phyloP scores from a whole-genome alignment of 2,797 vertebrate species.

The Adrianichthys oophorus region DNA sequence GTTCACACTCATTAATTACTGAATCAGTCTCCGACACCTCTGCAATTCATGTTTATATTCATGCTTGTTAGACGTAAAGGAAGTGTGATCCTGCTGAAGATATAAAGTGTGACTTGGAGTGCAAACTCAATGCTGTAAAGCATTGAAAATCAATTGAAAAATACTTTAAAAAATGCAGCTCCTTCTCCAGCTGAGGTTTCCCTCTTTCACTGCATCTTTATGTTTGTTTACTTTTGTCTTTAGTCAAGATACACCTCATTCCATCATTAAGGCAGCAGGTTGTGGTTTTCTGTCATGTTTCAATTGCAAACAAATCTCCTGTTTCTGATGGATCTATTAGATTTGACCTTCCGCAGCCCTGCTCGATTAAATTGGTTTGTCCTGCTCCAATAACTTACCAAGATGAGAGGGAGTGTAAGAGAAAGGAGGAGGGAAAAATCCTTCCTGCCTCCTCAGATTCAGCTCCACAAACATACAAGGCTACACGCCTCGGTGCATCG shows the following conservation, averaged over 20 bases:
- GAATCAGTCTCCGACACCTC: conserved; percentile 61
- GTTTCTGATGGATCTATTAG: conserved; percentile 52
- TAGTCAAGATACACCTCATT: conserved; percentile 15
- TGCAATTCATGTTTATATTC: conserved; percentile 71
- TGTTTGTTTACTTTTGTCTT: conserved; percentile 15
- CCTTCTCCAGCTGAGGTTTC: background rate
- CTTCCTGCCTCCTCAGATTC: conserved; percentile 24
- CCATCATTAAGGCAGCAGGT: conserved; percentile 1
- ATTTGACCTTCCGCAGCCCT: conserved; percentile 58
- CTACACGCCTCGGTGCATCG: background rate
- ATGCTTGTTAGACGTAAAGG: conserved; percentile 56
- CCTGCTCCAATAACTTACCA: conserved; percentile 66
- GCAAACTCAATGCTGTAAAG: conserved; percentile 8
- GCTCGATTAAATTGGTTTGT: conserved; percentile 53
- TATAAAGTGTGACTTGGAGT: conserved; percentile 31
- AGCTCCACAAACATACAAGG: conserved; percentile 1
- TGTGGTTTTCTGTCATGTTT: conserved; percentile 8
- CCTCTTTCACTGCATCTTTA: background rate
- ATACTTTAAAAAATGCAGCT: conserved; percentile 29
- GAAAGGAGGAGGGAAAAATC: conserved; percentile 27
- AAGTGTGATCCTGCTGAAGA: conserved; percentile 46
- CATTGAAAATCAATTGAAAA: conserved; percentile 33
- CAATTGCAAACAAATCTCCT: conserved; percentile 44
- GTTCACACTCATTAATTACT: conserved; percentile 53
- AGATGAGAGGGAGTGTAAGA: conserved; percentile 14